Base-by-base conservation (phyloP, 2,888 invertebrate species). In the Brachylomia viminalis region DNA sequence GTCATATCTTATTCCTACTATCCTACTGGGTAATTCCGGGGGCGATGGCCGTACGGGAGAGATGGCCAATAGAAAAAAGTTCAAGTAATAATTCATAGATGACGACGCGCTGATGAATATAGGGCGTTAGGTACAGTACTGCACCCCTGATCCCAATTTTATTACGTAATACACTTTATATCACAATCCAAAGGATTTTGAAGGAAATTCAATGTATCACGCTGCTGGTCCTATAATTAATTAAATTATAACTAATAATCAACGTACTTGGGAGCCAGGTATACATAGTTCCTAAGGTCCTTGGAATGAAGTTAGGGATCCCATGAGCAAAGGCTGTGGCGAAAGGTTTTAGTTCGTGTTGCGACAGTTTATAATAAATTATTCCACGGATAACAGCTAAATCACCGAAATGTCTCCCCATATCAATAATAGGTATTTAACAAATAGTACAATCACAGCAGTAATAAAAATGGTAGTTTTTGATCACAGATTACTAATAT, bases 291-390 rank as follows among this genome's bases (percentile, higher is more conserved):
- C 97, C 97, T 5, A 96, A 91, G 61, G 98, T 94, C 86, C 99
- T 97, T 71, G 98, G 96, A 58, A 98, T 79, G 17, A 97, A 93
- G 91, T 99, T 99, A 0, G 98, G 98, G 8, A 98, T 58, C 23
- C 98, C 98, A 85, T 98, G 95, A 15, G 97, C 95, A 75, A 99
- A 92, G 1, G 97, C 95, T 64, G 98, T 98, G 72, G 98, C 98
- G 89, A 98, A 98, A 3, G 98, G 98, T 90, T 97, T 98, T 92
- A 98, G 98, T 92, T 99, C 99, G 91, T 98, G 98, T 1, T 98
- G 98, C 33, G 99, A 99, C 38, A 99, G 88, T 88, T 97, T 97
- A 93, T 98, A 99, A 82, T 97, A 98, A 77, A 99, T 97, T 80
- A 99, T 97, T n/a, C 99, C 98, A 84, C 98, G 97, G 56, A 99